Percentiles rank a stretch among this genome's conserved stretches.
Conservation (phyloP, 1,140 invertebrate species). For the Samia ricini region DNA sequence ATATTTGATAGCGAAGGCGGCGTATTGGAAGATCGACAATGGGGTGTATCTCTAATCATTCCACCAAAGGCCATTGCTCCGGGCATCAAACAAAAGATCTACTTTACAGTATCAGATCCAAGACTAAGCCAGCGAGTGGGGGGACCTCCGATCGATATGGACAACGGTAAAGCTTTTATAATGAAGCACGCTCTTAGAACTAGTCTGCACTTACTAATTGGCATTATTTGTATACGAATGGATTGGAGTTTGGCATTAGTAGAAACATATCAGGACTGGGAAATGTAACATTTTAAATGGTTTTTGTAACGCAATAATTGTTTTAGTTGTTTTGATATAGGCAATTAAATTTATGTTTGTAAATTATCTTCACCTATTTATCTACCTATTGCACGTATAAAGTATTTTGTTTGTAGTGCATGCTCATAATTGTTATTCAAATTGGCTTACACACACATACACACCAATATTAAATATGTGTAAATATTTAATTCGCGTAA, state of each 20-base stretch:
- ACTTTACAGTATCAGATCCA: slow-evolving; percentile 93
- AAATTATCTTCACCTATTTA: not conserved
- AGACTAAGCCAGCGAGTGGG: slow-evolving; percentile 83
- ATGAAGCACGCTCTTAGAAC: slow-evolving; percentile 67
- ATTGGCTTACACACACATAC: not conserved
- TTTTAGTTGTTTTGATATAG: slow-evolving; percentile 17
- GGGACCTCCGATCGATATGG: slow-evolving; percentile 89
- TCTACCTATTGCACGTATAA: slow-evolving; percentile 7
- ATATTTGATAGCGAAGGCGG: slow-evolving; percentile 89
- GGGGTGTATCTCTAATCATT: slow-evolving; percentile 93
- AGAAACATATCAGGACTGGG: slow-evolving; percentile 17
- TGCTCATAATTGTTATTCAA: not conserved
- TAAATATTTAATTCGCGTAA: not conserved
- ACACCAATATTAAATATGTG: not conserved
- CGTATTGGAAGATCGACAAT: slow-evolving; percentile 88
- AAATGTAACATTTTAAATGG: slow-evolving; percentile 15
- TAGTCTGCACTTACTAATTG: slow-evolving; percentile 73
- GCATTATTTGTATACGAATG: slow-evolving; percentile 59
- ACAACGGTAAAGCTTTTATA: slow-evolving; percentile 86
- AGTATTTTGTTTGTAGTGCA: not conserved
- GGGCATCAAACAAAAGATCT: slow-evolving; percentile 92
- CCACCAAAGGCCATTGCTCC: slow-evolving; percentile 91
- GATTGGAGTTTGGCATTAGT: slow-evolving; percentile 30
- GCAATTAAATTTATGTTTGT: not conserved
- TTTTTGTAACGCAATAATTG: not conserved